Conservation (phyloP, 2,797 vertebrate genomes). For the Zalophus californianus region DNA sequence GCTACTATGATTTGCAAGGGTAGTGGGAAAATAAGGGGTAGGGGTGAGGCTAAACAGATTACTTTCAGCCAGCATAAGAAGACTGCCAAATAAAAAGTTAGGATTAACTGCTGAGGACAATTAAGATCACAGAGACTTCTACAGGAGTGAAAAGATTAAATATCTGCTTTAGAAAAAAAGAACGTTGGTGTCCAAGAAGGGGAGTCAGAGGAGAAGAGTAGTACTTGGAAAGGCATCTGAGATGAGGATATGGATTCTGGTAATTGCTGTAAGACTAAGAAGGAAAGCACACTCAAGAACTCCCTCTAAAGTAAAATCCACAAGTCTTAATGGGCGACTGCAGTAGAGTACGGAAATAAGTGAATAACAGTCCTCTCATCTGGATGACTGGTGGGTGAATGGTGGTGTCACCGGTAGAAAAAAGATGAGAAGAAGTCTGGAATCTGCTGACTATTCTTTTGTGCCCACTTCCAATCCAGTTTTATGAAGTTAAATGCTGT, state of each 20-base stretch:
- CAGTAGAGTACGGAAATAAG: not conserved
- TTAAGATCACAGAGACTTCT: not conserved
- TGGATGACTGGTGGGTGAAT: not conserved
- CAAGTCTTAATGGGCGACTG: not conserved
- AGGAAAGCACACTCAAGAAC: not conserved
- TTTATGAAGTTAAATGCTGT: slow-evolving; percentile 39
- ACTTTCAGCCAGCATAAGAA: slow-evolving; percentile 41
- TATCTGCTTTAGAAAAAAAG: slow-evolving; percentile 17
- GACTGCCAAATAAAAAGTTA: not conserved
- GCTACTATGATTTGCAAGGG: not conserved
- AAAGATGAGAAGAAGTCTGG: not conserved
- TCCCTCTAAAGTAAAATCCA: not conserved
- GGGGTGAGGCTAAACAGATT: not conserved
- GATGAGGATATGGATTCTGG: not conserved
- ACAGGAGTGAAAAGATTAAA: not conserved
- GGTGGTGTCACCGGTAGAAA: not conserved
- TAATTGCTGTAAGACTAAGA: slow-evolving; percentile 24
- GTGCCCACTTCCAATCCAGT: slow-evolving; percentile 1
- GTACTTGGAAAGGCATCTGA: not conserved
- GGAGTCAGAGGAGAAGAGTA: not conserved
- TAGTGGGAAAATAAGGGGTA: not conserved
- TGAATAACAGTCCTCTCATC: not conserved
- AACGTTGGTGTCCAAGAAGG: not conserved
- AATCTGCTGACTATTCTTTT: not conserved
- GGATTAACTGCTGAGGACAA: slow-evolving; percentile 18